Evolutionary conservation across 2,113 vertebrate species (phyloP).

Genomic region (Dasypus novemcinctus): DNA sequence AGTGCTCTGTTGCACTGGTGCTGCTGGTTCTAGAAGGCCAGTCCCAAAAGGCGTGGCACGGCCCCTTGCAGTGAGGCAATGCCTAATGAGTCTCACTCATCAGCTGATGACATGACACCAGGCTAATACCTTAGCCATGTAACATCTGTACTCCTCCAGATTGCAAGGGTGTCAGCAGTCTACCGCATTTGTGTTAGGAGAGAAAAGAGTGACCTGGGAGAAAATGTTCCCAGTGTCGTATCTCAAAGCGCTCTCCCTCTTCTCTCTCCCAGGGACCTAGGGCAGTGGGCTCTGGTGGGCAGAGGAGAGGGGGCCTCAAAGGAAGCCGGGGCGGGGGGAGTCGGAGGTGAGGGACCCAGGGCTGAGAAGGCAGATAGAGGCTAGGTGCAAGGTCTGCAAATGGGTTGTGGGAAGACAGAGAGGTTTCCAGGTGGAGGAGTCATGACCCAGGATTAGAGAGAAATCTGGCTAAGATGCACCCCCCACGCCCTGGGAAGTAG

Average conservation of each 20-base stretch:
- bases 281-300: background rate
- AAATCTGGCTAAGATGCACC: too few species aligned
- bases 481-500: background rate
- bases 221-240: background rate
- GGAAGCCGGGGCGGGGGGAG: background rate
- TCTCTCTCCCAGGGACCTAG: background rate
- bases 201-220: background rate
- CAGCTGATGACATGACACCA: background rate
- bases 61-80: background rate
- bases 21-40: background rate
- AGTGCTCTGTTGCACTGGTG: fast-evolving
- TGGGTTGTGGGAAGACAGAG: background rate
- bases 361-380: background rate
- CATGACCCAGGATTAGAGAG: background rate
- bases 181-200: background rate
- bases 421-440: background rate
- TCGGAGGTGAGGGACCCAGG: background rate
- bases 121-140: background rate
- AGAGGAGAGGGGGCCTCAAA: background rate
- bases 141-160: background rate
- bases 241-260: background rate
- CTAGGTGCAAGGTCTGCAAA: background rate
- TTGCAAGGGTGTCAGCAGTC: fast-evolving
- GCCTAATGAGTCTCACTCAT: background rate
- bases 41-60: background rate